Percentiles rank a stretch among this genome's conserved stretches.
These are phyloP conservation scores for Atopsyche davidsoni DNA, from an alignment of 1,140 invertebrate genomes.

Conservation along the genomic window DNA sequence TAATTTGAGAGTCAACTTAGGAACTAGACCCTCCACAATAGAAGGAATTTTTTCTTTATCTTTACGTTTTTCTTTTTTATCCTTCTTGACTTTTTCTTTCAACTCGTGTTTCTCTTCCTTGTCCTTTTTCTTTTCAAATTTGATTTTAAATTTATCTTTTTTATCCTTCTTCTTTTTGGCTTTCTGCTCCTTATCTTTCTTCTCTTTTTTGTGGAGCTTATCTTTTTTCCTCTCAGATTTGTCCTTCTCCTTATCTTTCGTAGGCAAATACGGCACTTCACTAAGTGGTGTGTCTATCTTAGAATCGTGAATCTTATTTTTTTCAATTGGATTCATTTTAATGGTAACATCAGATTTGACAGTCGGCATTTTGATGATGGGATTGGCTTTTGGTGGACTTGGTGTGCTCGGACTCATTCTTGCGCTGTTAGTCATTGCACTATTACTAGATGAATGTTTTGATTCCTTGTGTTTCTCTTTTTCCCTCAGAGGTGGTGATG, in stretches of 20 bases:
- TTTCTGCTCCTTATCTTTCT: constrained; percentile 61
- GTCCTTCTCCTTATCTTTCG: constrained; percentile 47
- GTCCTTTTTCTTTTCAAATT: constrained; percentile 53
- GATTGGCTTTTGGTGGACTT: constrained; percentile 38
- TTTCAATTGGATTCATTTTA: constrained; percentile 46
- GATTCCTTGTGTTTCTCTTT: constrained; percentile 43
- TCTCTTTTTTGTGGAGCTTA: constrained; percentile 65
- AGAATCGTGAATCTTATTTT: constrained; percentile 30
- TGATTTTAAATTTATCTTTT: constrained; percentile 58
- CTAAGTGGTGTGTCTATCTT: constrained; percentile 30
- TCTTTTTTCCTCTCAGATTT: constrained; percentile 56
- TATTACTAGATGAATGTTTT: constrained; percentile 46
- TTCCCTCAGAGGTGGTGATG: constrained; percentile 26
- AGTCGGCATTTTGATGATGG: constrained; percentile 43
- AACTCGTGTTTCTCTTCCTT: constrained; percentile 51
- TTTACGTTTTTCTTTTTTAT: constrained; percentile 50
- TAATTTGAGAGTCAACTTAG: constrained; percentile 76
- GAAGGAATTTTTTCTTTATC: constrained; percentile 49
- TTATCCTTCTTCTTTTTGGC: constrained; percentile 75
- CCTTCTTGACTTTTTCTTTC: constrained; percentile 52
- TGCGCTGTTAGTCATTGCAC: constrained; percentile 43
- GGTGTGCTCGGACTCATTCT: constrained; percentile 18
- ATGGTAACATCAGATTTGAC: constrained; percentile 48
- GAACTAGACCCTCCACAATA: constrained; percentile 51
- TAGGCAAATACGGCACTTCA: constrained; percentile 26